A percentile compares a stretch with the other conserved stretches of the same genome.
Evolutionary conservation across 1,140 invertebrate species (phyloP).

Genomic region (Ceratosolen solmsi): DNA sequence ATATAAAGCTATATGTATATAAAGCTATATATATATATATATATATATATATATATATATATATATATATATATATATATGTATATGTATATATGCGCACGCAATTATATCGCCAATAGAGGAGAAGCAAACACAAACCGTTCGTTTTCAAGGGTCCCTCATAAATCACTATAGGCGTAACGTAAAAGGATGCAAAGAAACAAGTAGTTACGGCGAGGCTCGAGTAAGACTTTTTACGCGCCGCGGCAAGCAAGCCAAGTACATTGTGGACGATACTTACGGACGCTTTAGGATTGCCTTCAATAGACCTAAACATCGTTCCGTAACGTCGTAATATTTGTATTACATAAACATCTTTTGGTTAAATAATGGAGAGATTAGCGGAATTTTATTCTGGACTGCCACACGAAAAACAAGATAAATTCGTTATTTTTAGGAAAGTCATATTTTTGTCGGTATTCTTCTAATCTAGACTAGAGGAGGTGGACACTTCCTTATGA

Average conservation of each 20-base stretch:
- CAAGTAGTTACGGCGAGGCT: constrained; percentile 43
- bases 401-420: background rate
- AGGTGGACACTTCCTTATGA: background rate
- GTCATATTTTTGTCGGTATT: background rate
- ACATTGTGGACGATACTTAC: constrained; percentile 3
- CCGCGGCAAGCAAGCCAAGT: constrained; percentile 17
- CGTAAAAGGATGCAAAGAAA: constrained; percentile 50
- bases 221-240: constrained; percentile 49
- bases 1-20: too few relatives aligned
- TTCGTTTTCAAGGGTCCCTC: constrained; percentile 34
- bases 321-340: background rate
- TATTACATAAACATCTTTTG: constrained; percentile 8
- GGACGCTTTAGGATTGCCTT: constrained; percentile 2
- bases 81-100: background rate
- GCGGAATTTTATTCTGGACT: background rate
- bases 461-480: too few relatives aligned
- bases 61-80: too few relatives aligned
- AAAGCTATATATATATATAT: background rate
- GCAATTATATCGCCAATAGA: constrained; percentile 39
- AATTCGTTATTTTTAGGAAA: constrained; percentile 6
- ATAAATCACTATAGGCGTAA: constrained; percentile 50
- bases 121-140: constrained; percentile 42
- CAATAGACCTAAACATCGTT: constrained; percentile 5
- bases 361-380: background rate
- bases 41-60: too few relatives aligned